Evolutionary conservation across 2,888 invertebrate genomes (phyloP).

Genomic region (Eupithecia exiguata): DNA sequence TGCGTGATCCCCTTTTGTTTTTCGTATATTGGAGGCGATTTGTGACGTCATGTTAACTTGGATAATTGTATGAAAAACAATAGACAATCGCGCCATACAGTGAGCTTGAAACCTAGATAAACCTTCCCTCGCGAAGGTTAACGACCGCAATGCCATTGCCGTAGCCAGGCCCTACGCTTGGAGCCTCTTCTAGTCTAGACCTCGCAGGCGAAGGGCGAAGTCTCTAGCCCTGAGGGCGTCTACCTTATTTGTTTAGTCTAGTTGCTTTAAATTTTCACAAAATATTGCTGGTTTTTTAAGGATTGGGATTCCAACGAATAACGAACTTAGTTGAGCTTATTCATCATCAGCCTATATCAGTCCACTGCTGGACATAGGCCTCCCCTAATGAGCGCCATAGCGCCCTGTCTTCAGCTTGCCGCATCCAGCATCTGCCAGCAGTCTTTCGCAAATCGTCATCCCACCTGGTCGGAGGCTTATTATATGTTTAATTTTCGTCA

Average conservation of each 20-base stretch:
- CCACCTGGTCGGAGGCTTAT: too few relatives aligned
- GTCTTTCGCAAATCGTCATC: too few relatives aligned
- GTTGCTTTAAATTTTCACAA: not conserved
- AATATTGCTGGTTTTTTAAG: not conserved
- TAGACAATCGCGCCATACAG: too few relatives aligned
- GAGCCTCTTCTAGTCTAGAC: conserved; percentile 8
- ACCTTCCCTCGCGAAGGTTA: not conserved
- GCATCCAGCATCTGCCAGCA: too few relatives aligned
- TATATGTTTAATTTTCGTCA: not conserved
- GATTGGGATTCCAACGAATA: not conserved
- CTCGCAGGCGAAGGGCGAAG: not conserved
- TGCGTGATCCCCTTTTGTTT: too few relatives aligned
- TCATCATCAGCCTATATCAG: too few relatives aligned
- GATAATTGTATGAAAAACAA: too few relatives aligned
- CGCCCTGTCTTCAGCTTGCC: too few relatives aligned
- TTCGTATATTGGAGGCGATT: too few relatives aligned
- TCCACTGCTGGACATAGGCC: too few relatives aligned
- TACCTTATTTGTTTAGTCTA: conserved; percentile 2
- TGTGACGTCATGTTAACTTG: too few relatives aligned
- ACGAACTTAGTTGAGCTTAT: not conserved
- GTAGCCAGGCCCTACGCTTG: not conserved
- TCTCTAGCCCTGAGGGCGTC: not conserved
- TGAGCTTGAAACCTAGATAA: not conserved
- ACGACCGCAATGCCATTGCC: conserved; percentile 6
- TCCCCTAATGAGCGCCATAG: too few relatives aligned